Base-by-base conservation (phyloP, 1,140 invertebrate genomes). In the Drosophila lowei region DNA sequence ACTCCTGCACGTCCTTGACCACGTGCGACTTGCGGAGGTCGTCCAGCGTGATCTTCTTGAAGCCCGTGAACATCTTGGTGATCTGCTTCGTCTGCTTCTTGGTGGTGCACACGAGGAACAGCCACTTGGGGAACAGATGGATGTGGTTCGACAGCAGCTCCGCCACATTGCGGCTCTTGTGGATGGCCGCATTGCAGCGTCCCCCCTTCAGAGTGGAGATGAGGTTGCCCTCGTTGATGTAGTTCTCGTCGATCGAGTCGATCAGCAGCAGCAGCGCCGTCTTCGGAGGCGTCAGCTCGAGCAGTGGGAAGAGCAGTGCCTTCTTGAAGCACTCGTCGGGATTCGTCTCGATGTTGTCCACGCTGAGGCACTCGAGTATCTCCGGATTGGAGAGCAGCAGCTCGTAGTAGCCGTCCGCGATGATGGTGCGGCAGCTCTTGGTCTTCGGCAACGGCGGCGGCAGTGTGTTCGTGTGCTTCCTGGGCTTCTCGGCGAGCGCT, bases 101-200 rank as follows among this genome's bases (percentile, higher is more conserved):
- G 0, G 97, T 97, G 0, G 97, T 98, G 86, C 97, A 97, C 0
- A 99, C 95, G 0, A 99, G 93, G 43, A 98, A 93, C 34, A 99
- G 91, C 98, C 98, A 99, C 67, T 96, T 96, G 1, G 98, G 98
- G 79, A 99, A 95, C n/a, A 98, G 92, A 77, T 98, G 96, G 88
- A 98, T 97, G 91, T 98, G 96, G 71, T 96, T 96, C 0, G 97
- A 95, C 18, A 99, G 91, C 6, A 99, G 92, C 77, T 97, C 96
- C 0, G 96, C 96, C 13, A 98, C 97, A 11, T 95, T 97, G 58
- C 94, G 93, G 48, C 81, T 94, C 90, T 91, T 93, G 86, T 90
- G 94, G 68, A 91, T 93, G 74, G 90, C 92, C 1, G 72, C 71
- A 0, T 77, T 90, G 15, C 89, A 81, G 0, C 90, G 68, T 63